phyloP scores from a whole-genome alignment of 2,113 vertebrate species.

The Notiomystis cincta region DNA sequence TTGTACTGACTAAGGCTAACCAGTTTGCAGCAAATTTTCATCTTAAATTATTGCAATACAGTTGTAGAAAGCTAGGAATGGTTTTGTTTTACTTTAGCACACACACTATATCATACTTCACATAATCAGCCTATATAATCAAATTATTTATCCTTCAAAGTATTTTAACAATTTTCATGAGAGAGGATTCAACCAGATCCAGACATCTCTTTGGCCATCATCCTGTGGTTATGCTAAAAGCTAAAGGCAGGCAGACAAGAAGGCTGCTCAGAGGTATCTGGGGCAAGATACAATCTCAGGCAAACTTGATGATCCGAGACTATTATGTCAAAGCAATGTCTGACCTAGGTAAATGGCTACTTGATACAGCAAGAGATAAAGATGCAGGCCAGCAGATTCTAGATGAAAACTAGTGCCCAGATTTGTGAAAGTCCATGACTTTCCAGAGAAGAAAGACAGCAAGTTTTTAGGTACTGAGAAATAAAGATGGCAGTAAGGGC shows the following conservation, averaged over 20 bases:
- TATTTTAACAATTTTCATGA: neutral
- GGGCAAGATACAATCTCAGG: neutral
- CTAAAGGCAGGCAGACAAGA: neutral
- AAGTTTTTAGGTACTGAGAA: neutral
- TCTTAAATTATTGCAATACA: neutral
- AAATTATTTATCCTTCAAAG: neutral
- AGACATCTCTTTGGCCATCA: neutral
- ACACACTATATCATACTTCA: neutral
- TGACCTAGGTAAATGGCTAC: neutral
- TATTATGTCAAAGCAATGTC: neutral
- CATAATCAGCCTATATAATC: neutral
- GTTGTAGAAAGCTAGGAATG: neutral
- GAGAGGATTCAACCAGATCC: neutral
- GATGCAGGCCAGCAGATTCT: neutral
- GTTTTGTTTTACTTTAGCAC: neutral
- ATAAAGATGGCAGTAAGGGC: neutral
- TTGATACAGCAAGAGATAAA: neutral
- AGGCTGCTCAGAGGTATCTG: neutral
- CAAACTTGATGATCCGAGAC: neutral
- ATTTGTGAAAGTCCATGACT: neutral
- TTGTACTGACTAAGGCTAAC: neutral
- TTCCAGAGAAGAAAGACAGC: neutral
- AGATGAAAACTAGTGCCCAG: neutral
- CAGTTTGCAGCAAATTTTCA: neutral
- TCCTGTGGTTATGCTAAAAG: neutral